Percentiles rank a stretch among this genome's conserved stretches.
phyloP scores from a whole-genome alignment of 2,113 vertebrate species.

The Psittacula cyanocephala region DNA sequence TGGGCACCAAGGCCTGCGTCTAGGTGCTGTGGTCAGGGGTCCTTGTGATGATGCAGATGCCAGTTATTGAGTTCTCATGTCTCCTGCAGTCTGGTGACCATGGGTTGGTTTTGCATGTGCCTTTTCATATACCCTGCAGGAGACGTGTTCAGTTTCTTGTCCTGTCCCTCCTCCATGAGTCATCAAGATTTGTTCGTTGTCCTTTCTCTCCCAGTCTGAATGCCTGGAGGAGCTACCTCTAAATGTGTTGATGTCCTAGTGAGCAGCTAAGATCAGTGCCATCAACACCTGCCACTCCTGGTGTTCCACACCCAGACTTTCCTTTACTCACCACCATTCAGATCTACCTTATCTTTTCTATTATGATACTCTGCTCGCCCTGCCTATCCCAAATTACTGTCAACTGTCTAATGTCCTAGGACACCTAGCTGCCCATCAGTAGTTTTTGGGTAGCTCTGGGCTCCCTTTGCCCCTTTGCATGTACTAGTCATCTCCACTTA shows the following conservation, averaged over 20 bases:
- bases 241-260: neutral
- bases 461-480: neutral
- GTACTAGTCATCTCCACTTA: neutral
- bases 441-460: neutral
- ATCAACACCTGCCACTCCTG: neutral
- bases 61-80: neutral
- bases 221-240: neutral
- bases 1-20: neutral
- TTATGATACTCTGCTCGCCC: neutral
- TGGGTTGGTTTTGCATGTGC: neutral
- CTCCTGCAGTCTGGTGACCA: neutral
- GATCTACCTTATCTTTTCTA: neutral
- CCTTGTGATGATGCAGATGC: neutral
- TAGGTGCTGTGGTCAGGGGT: neutral
- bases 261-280: neutral
- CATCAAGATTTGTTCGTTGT: neutral
- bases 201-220: neutral
- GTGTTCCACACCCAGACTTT: neutral
- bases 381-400: neutral
- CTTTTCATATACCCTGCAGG: neutral
- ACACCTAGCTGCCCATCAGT: neutral
- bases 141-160: neutral
- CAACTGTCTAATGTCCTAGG: neutral
- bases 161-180: neutral
- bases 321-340: neutral